Conservation (phyloP, 2,888 invertebrate genomes). For the Pharmacophagus antenor region DNA sequence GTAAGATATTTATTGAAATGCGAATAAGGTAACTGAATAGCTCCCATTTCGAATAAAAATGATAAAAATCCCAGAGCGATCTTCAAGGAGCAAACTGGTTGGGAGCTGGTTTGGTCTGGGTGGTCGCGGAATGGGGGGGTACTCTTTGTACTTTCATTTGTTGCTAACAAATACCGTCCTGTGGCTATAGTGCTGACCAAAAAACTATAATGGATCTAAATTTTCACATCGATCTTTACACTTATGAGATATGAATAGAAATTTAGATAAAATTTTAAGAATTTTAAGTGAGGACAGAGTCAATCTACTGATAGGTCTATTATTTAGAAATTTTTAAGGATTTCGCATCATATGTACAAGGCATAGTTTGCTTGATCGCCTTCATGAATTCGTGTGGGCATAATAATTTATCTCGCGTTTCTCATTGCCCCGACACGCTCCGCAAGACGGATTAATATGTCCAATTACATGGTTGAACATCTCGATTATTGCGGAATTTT, state of each 20-base stretch:
- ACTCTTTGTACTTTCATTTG: conserved; percentile 38
- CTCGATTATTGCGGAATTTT: background rate
- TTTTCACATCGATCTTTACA: too few species aligned
- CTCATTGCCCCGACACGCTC: conserved; percentile 6
- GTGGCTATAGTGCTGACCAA: conserved; percentile 13
- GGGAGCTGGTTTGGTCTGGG: conserved; percentile 31
- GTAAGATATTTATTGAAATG: conserved; percentile 11
- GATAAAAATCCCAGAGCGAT: conserved; percentile 22
- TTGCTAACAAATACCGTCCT: conserved; percentile 23
- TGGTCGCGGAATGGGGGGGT: conserved; percentile 24
- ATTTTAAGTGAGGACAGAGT: background rate
- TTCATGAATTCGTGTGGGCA: background rate
- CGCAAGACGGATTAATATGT: background rate
- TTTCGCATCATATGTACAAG: background rate
- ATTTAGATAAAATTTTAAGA: too few species aligned
- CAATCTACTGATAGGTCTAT: background rate
- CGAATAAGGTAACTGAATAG: conserved; percentile 14
- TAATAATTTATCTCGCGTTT: background rate
- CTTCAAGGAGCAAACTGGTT: conserved; percentile 30
- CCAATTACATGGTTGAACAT: conserved; percentile 4
- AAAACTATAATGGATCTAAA: background rate
- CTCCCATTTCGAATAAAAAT: conserved; percentile 22
- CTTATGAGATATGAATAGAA: too few species aligned
- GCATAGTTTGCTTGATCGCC: background rate
- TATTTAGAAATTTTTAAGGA: background rate